A percentile compares a stretch with the other conserved stretches of the same genome.
Conservation (phyloP, 2,888 invertebrate genomes). For the Altica lythri region DNA sequence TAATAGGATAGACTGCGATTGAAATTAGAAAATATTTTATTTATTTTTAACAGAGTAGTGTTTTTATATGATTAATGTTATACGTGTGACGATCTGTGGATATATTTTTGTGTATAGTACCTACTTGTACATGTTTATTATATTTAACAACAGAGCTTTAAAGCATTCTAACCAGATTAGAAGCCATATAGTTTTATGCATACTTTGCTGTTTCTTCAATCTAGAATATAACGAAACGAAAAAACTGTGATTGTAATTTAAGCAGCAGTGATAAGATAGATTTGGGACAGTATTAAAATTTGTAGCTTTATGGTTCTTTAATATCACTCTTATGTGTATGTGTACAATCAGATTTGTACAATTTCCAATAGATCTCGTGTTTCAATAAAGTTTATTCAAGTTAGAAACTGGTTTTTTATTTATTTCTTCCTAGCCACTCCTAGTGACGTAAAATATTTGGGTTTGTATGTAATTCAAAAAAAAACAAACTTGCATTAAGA, state of each 20-base stretch:
- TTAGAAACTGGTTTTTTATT: background rate
- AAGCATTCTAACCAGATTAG: conserved; percentile 5
- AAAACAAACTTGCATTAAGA: too few relatives aligned
- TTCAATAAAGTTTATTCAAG: conserved; percentile 18
- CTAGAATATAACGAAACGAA: conserved; percentile 16
- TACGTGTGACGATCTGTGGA: conserved; percentile 3
- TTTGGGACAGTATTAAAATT: conserved; percentile 35
- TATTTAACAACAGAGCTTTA: conserved; percentile 12
- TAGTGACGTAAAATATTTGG: too few relatives aligned
- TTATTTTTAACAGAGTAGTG: too few relatives aligned
- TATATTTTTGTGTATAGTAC: too few relatives aligned
- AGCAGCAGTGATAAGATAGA: conserved; percentile 32
- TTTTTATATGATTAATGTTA: too few relatives aligned
- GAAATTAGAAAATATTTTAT: too few relatives aligned
- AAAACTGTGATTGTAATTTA: conserved; percentile 44
- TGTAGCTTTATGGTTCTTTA: conserved; percentile 27
- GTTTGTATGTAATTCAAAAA: too few relatives aligned
- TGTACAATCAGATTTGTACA: conserved; percentile 8
- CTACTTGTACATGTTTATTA: too few relatives aligned
- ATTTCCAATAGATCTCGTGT: conserved; percentile 19
- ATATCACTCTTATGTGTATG: conserved; percentile 5
- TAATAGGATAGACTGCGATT: too few relatives aligned
- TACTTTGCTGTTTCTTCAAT: conserved; percentile 13
- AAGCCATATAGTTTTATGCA: conserved; percentile 1
- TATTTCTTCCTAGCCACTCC: conserved; percentile 1